Evolutionary conservation across 2,888 invertebrate species (phyloP).

Genomic region (Apeira syringaria): DNA sequence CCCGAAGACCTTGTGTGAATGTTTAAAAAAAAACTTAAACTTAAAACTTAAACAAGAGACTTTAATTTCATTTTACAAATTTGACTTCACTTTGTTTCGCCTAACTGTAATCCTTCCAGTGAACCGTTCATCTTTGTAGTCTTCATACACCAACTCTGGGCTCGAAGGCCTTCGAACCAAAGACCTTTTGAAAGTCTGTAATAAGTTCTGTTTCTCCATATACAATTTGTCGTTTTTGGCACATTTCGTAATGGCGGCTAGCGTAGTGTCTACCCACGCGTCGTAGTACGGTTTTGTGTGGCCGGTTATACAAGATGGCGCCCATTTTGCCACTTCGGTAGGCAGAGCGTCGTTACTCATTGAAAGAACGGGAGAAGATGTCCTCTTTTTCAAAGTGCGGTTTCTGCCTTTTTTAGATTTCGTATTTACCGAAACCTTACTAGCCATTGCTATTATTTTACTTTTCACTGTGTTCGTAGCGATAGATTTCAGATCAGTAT

Average conservation of each 20-base stretch:
- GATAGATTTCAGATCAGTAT: no score
- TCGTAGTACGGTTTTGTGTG: constrained; percentile 68
- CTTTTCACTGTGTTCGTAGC: not conserved
- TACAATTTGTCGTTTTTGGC: constrained; percentile 39
- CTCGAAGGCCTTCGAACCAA: constrained; percentile 35
- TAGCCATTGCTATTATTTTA: constrained; percentile 2
- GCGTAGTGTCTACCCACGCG: constrained; percentile 64
- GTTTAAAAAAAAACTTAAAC: no score
- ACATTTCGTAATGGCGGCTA: constrained; percentile 53
- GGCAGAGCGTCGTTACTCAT: constrained; percentile 36
- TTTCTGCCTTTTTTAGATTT: constrained; percentile 13
- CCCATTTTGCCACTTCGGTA: constrained; percentile 67
- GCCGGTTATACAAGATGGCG: constrained; percentile 44
- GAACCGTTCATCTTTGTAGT: constrained; percentile 51
- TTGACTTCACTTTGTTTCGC: constrained; percentile 32
- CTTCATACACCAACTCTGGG: constrained; percentile 48
- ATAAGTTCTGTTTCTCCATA: constrained; percentile 36
- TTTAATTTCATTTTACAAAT: not conserved
- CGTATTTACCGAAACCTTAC: constrained; percentile 9
- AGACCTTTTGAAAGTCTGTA: constrained; percentile 38
- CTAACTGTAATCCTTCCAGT: constrained; percentile 58
- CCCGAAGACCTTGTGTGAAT: no score
- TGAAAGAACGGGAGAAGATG: constrained; percentile 9
- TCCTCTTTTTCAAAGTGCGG: constrained; percentile 3
- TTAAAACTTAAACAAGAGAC: no score